A percentile compares a stretch with the other conserved stretches of the same genome.
Conservation (phyloP, 1,140 invertebrate species). For the Leptoteleia sp. region DNA sequence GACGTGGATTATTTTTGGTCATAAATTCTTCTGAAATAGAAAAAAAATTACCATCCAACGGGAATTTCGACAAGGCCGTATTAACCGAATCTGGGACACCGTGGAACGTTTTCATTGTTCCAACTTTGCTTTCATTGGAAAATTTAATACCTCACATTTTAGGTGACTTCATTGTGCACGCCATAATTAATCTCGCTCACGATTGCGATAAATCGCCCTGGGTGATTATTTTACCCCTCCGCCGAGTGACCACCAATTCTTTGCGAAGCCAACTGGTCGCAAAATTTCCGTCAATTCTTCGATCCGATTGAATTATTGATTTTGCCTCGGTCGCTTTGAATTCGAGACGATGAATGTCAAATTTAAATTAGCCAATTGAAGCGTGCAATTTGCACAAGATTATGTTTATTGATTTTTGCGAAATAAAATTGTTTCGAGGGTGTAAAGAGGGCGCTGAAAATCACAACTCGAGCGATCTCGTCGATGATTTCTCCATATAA, state of each 20-base stretch:
- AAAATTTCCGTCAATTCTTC: conserved; percentile 20
- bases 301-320: conserved; percentile 40
- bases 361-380: conserved; percentile 36
- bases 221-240: no score
- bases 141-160: no score
- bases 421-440: conserved; percentile 12
- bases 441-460: not conserved
- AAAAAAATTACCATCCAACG: not conserved
- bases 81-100: no score
- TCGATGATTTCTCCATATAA: no score
- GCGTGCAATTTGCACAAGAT: conserved; percentile 34
- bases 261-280: conserved; percentile 1
- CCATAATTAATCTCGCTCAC: conserved; percentile 14
- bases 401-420: conserved; percentile 44
- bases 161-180: conserved; percentile 1
- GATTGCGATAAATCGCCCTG: conserved; percentile 4
- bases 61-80: not conserved
- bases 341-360: conserved; percentile 26
- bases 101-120: no score
- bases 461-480: no score
- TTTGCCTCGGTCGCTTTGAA: conserved; percentile 4
- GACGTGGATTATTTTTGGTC: not conserved
- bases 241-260: no score
- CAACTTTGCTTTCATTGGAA: no score
- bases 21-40: conserved; percentile 9